A percentile compares a stretch with the other conserved stretches of the same genome.
Evolutionary conservation across 2,888 invertebrate genomes (phyloP).

Genomic region (Drosophila basisetae): DNA sequence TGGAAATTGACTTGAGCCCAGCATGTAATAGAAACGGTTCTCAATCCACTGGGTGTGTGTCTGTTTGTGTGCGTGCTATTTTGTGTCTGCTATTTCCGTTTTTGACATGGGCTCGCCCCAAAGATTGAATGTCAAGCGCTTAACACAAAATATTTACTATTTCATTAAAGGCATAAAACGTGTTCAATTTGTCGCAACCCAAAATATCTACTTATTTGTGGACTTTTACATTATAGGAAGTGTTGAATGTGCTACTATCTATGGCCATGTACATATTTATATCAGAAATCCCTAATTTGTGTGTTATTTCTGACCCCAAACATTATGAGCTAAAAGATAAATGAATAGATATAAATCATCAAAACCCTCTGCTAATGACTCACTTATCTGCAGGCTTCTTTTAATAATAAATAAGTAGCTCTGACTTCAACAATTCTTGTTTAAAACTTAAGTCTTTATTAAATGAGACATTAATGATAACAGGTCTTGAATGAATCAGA

Average conservation of each 20-base stretch:
- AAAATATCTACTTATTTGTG: neutral
- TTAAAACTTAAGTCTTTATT: neutral
- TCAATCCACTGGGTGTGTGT: slow-evolving; percentile 14
- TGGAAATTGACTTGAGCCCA: slow-evolving; percentile 44
- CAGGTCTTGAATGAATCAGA: neutral
- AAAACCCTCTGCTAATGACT: neutral
- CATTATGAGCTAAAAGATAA: neutral
- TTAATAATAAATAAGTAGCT: neutral
- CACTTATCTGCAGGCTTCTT: neutral
- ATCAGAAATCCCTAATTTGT: slow-evolving; percentile 7
- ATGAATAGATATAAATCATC: neutral
- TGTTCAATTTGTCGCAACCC: slow-evolving; percentile 2
- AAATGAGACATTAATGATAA: neutral
- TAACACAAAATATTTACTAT: slow-evolving; percentile 43
- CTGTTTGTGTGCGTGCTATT: neutral
- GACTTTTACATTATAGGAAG: neutral
- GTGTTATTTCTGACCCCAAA: slow-evolving; percentile 10
- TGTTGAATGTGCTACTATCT: slow-evolving; percentile 4
- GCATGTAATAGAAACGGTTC: slow-evolving; percentile 46
- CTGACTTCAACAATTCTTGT: neutral
- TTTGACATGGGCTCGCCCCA: slow-evolving; percentile 33
- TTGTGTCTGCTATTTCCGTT: slow-evolving; percentile 34
- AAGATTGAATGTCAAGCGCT: slow-evolving; percentile 47
- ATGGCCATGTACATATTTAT: neutral
- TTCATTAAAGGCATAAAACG: slow-evolving; percentile 19